Conservation (phyloP, 1,140 invertebrate species). For the Monochamus saltuarius region DNA sequence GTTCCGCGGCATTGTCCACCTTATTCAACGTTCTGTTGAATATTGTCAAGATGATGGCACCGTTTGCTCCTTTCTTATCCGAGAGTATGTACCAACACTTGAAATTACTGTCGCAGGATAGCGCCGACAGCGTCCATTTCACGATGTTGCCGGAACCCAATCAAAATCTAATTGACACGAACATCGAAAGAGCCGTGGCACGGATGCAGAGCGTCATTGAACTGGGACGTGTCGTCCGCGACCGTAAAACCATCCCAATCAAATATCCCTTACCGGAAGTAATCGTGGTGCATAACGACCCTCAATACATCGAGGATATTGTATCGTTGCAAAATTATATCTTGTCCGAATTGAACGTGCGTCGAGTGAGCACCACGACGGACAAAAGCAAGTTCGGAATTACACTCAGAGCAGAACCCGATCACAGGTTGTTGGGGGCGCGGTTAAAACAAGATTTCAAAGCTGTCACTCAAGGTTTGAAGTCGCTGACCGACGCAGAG, state of each 20-base stretch:
- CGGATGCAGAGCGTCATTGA: constrained; percentile 96
- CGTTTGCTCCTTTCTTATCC: constrained; percentile 96
- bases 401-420: constrained; percentile 88
- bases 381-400: constrained; percentile 95
- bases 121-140: constrained; percentile 79
- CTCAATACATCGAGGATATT: constrained; percentile 77
- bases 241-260: constrained; percentile 89
- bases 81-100: constrained; percentile 95
- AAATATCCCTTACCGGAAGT: constrained; percentile 97
- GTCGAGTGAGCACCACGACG: constrained; percentile 80
- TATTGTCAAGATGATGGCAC: constrained; percentile 91
- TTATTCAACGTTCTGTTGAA: constrained; percentile 86
- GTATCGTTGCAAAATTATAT: constrained; percentile 83
- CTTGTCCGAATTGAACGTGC: constrained; percentile 92
- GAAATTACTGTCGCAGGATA: constrained; percentile 54
- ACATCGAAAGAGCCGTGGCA: constrained; percentile 87
- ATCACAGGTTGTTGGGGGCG: constrained; percentile 83
- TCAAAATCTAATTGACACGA: constrained; percentile 73
- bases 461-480: constrained; percentile 78
- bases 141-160: constrained; percentile 81
- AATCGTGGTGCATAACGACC: constrained; percentile 89
- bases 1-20: constrained; percentile 81
- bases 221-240: constrained; percentile 87
- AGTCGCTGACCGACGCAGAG: constrained; percentile 76
- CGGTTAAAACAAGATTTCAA: constrained; percentile 90